Base-by-base conservation (phyloP, 37 sponge, comb jelly and placozoan species). In the Haliclona indistincta region DNA sequence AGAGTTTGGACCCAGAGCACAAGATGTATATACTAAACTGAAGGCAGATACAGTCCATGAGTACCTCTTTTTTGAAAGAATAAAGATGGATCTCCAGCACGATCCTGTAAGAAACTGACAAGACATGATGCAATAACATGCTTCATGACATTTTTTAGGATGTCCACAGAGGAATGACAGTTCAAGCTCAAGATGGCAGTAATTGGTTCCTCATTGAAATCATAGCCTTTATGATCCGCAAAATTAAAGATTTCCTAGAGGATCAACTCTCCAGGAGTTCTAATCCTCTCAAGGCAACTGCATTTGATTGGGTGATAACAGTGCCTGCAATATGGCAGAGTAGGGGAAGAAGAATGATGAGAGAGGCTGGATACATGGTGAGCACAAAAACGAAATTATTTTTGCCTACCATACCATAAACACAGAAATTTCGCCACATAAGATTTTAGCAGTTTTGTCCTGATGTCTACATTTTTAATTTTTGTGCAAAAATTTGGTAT, bases 331-430 rank as follows among this genome's bases (percentile, higher is more conserved):
- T 83, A 13, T 83, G 84, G 84, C 75, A 68, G 49, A 70, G 68
- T 17, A 56, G 41, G 34, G 84, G 84, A 1, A 83, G 75, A 39
- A 68, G 70, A 42, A 54, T 83, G 64, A 83, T 83, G 84, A 75
- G 84, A 60, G 84, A 83, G 34, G 84, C 84, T 61, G 84, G 77
- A 56, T 76, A 83, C 37, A 75, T 75, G 70, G 84, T 83, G 56
- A 42, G 43, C 54, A 58, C 25, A 11, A n/a, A n/a, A n/a, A n/a
- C n/a, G n/a, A n/a, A n/a, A n/a, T n/a, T n/a, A n/a, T n/a, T n/a
- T n/a, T n/a, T n/a, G n/a, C n/a, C n/a, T n/a, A n/a, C n/a, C n/a
- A n/a, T n/a, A n/a, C n/a, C n/a, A n/a, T n/a, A n/a, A n/a, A n/a
- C n/a, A n/a, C n/a, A n/a, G n/a, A n/a, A n/a, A n/a, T n/a, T n/a